phyloP scores from a whole-genome alignment of 2,797 vertebrate species.

The Lagocephalus sceleratus region DNA sequence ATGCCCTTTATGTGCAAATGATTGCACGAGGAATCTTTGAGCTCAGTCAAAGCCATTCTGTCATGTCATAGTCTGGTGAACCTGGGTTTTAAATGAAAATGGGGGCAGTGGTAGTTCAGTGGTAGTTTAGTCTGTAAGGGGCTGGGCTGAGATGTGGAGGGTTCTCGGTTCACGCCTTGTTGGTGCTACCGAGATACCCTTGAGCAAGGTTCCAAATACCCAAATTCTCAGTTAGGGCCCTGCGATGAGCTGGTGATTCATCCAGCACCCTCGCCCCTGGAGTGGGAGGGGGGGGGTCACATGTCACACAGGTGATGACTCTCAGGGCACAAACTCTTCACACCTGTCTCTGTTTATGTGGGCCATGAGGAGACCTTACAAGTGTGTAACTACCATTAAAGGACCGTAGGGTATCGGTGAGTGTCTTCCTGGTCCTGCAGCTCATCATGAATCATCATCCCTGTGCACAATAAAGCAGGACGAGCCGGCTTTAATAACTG shows the following conservation, averaged over 20 bases:
- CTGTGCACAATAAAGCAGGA: neutral
- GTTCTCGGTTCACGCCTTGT: too few species aligned
- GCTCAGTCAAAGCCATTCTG: conserved; percentile 1
- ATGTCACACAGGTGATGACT: too few species aligned
- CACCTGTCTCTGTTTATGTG: neutral
- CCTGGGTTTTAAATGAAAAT: neutral
- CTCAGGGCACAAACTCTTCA: neutral
- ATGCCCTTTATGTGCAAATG: neutral
- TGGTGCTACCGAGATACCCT: too few species aligned
- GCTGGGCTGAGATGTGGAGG: too few species aligned
- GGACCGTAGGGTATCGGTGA: neutral
- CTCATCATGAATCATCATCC: neutral
- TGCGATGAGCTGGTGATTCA: too few species aligned
- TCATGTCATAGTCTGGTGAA: neutral
- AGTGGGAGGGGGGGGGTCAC: too few species aligned
- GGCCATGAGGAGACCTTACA: neutral
- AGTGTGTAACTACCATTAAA: neutral
- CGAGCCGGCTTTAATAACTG: neutral
- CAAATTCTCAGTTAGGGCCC: too few species aligned
- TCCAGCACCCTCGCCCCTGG: too few species aligned
- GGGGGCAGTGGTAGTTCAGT: too few species aligned
- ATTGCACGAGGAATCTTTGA: conserved; percentile 2
- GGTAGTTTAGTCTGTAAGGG: too few species aligned
- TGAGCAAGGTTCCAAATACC: too few species aligned
- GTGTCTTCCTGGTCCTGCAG: neutral